Percentiles rank a stretch among this genome's conserved stretches.
phyloP scores from a whole-genome alignment of 2,888 invertebrate genomes.

The Carcina quercana region DNA sequence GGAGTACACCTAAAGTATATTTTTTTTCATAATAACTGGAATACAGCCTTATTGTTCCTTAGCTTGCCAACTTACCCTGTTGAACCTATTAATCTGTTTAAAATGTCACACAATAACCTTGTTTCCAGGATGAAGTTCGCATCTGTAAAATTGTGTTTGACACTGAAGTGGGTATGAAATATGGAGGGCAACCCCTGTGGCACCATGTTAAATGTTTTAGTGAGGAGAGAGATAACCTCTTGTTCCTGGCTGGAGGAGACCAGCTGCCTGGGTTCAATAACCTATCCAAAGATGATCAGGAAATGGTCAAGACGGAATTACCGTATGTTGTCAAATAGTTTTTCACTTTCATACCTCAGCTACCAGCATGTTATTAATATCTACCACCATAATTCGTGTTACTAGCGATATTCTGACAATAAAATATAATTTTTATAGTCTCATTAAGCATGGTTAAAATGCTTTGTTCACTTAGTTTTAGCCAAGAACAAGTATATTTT shows the following conservation, averaged over 20 bases:
- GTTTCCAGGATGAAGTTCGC: conserved; percentile 78
- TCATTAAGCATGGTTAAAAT: neutral
- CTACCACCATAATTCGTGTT: no score
- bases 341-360: no score
- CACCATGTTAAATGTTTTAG: conserved; percentile 94
- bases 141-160: conserved; percentile 91
- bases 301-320: conserved; percentile 75
- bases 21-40: no score
- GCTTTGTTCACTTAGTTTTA: neutral
- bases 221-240: conserved; percentile 79
- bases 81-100: no score
- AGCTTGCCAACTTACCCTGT: no score
- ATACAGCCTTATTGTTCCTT: no score
- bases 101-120: no score
- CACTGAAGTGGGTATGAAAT: conserved; percentile 84
- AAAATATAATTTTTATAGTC: no score
- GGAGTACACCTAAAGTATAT: no score
- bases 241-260: conserved; percentile 82
- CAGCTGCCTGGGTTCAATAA: conserved; percentile 83
- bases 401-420: no score
- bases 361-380: no score
- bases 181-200: conserved; percentile 91
- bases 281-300: conserved; percentile 82
- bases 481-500: neutral
- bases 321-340: conserved; percentile 77